A percentile compares a stretch with the other conserved stretches of the same genome.
Evolutionary conservation across 2,888 invertebrate genomes (phyloP).

Genomic region (Formica aserva): DNA sequence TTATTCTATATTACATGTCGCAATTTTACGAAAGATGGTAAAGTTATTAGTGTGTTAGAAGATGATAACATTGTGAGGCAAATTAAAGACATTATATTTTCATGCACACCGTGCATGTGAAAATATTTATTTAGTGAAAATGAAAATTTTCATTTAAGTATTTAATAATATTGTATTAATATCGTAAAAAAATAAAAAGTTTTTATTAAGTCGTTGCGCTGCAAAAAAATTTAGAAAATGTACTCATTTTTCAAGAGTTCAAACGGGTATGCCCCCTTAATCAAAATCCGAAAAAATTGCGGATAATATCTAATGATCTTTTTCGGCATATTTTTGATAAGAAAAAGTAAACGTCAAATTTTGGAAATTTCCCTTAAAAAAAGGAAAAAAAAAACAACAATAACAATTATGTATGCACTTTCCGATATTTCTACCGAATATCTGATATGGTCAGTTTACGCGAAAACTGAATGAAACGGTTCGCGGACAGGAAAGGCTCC

Average conservation of each 20-base stretch:
- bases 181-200: too few species aligned
- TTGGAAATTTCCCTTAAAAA: not conserved
- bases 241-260: too few species aligned
- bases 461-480: constrained; percentile 17
- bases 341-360: not conserved
- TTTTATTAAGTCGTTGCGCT: too few species aligned
- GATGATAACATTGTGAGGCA: not conserved
- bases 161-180: too few species aligned
- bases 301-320: not conserved
- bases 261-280: not conserved
- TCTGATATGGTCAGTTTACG: constrained; percentile 27
- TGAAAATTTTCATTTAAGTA: too few species aligned
- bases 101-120: too few species aligned
- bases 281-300: not conserved
- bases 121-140: too few species aligned
- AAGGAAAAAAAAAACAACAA: not conserved
- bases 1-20: not conserved
- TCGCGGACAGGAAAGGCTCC: constrained; percentile 10
- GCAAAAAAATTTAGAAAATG: too few species aligned
- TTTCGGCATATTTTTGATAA: not conserved
- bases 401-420: not conserved
- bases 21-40: not conserved
- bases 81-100: not conserved
- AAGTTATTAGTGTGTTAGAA: constrained; percentile 2
- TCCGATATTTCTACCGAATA: not conserved